phyloP scores from a whole-genome alignment of 2,113 vertebrate species.

The Ramphastos sulfuratus region DNA sequence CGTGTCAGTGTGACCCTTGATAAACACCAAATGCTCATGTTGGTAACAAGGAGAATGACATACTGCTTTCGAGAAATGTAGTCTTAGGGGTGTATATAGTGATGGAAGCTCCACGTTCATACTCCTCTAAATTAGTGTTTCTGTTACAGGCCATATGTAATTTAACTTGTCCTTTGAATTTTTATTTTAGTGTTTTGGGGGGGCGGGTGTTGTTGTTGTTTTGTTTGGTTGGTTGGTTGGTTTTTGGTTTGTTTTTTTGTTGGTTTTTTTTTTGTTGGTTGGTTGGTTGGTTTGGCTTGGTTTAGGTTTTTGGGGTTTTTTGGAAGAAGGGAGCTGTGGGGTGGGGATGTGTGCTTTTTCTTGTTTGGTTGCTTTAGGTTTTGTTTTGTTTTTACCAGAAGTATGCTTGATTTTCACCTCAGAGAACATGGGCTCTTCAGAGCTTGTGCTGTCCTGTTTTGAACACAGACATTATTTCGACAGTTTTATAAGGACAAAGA shows the following conservation, averaged over 20 bases:
- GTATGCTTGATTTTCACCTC: rapidly evolving
- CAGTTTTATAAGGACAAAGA: not conserved
- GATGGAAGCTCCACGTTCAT: not conserved
- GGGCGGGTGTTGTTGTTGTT: too few species aligned
- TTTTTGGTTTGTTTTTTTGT: too few species aligned
- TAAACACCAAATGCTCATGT: not conserved
- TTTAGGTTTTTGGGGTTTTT: too few species aligned
- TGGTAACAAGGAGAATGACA: not conserved
- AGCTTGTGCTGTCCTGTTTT: not conserved
- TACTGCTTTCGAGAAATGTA: not conserved
- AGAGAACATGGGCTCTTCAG: not conserved
- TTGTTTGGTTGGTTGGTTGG: too few species aligned
- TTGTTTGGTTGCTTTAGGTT: rapidly evolving
- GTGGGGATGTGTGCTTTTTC: too few species aligned
- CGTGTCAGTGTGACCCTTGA: not conserved
- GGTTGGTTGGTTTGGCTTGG: too few species aligned
- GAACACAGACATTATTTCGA: not conserved
- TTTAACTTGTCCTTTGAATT: not conserved
- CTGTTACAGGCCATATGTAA: rapidly evolving
- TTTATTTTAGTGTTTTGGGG: not conserved
- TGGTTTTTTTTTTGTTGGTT: too few species aligned
- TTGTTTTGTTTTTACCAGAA: not conserved
- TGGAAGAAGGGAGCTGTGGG: too few species aligned
- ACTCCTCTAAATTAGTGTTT: not conserved
- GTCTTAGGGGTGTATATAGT: not conserved